Evolutionary conservation across 53 echinoderm and acorn worm genomes (phyloP).

Genomic region (Echinometra lucunter): DNA sequence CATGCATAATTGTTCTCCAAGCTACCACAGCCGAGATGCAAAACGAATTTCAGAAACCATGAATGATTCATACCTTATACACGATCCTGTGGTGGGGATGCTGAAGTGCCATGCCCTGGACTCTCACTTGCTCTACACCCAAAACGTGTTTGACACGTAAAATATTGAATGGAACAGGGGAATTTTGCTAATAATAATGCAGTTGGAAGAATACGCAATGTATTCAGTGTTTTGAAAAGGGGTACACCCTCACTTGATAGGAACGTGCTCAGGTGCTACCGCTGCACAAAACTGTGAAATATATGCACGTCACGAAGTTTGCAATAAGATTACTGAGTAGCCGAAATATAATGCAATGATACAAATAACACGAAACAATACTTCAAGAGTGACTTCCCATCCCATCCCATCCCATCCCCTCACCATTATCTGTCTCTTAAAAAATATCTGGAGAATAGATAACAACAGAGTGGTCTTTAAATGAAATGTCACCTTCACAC

Average conservation of each 20-base stretch:
- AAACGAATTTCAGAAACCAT: slow-evolving; percentile 49
- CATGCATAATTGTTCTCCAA: slow-evolving; percentile 58
- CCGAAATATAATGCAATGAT: background rate
- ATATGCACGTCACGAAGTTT: background rate
- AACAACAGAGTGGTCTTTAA: too few relatives aligned
- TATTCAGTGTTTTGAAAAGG: background rate
- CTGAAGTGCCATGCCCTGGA: background rate
- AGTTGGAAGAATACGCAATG: slow-evolving; percentile 27
- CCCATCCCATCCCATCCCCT: too few relatives aligned
- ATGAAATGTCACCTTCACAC: too few relatives aligned
- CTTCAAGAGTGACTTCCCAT: background rate
- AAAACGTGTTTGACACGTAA: slow-evolving; percentile 22
- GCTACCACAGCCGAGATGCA: slow-evolving; percentile 31
- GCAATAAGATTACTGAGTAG: background rate
- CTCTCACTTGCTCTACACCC: slow-evolving; percentile 1
- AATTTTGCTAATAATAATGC: slow-evolving; percentile 33
- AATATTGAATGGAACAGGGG: slow-evolving; percentile 1
- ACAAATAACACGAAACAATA: background rate
- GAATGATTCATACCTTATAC: slow-evolving; percentile 40
- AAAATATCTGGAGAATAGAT: too few relatives aligned
- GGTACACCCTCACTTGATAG: background rate
- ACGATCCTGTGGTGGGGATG: background rate
- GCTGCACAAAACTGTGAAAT: background rate
- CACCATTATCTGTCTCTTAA: too few relatives aligned
- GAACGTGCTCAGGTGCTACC: background rate